phyloP scores from a whole-genome alignment of 2,113 vertebrate genomes.

The Sinocyclocheilus grahami region DNA sequence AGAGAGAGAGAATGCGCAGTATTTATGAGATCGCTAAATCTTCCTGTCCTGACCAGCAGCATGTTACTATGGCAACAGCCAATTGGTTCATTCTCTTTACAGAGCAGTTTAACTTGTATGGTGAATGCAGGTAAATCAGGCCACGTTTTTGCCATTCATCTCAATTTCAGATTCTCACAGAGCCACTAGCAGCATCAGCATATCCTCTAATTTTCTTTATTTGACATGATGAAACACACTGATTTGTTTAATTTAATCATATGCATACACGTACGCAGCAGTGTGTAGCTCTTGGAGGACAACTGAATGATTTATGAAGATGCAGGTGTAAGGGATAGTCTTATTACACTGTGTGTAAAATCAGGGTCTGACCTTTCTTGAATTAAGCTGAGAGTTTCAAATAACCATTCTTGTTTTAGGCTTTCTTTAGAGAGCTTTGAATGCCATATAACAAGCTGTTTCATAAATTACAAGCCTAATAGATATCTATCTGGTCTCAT shows the following conservation, averaged over 20 bases:
- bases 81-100: conserved; percentile 5
- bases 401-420: no score
- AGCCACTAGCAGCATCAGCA: background rate
- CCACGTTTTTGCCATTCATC: background rate
- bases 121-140: conserved; percentile 10
- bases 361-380: no score
- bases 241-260: conserved; percentile 2
- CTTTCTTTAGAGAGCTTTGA: no score
- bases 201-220: background rate
- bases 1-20: background rate
- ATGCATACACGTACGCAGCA: background rate
- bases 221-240: background rate
- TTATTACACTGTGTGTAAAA: background rate
- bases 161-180: background rate
- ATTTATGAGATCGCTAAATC: conserved; percentile 54
- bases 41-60: conserved; percentile 48
- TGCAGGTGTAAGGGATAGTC: conserved; percentile 26
- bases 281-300: conserved; percentile 48
- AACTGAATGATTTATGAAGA: conserved; percentile 74
- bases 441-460: no score
- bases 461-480: no score
- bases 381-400: no score
- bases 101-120: background rate
- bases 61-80: conserved; percentile 46
- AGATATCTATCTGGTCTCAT: no score